A percentile compares a stretch with the other conserved stretches of the same genome.
phyloP scores from a whole-genome alignment of 2,113 vertebrate genomes.

The Hystrix brachyura region DNA sequence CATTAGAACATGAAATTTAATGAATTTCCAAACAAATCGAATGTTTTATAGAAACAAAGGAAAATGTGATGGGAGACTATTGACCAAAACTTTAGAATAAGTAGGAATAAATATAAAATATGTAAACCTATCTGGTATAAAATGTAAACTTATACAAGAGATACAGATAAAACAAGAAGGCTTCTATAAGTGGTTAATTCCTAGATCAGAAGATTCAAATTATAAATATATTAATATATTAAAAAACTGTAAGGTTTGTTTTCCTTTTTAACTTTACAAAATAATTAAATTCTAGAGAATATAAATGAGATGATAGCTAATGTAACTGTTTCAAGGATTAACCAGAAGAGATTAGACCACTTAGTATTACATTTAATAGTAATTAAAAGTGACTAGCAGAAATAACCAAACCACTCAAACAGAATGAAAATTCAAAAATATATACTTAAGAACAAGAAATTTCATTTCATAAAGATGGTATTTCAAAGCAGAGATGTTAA shows the following conservation, averaged over 20 bases:
- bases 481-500: constrained; percentile 13
- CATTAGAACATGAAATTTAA: neutral
- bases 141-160: neutral
- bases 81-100: neutral
- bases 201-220: neutral
- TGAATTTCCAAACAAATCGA: neutral
- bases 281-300: constrained; percentile 40
- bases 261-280: neutral
- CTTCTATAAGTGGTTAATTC: neutral
- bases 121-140: neutral
- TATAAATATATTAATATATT: neutral
- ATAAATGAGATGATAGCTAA: neutral
- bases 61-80: neutral
- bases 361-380: neutral
- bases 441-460: neutral
- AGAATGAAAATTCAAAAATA: neutral
- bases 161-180: neutral
- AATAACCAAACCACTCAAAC: neutral
- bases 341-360: neutral
- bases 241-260: neutral
- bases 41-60: constrained; percentile 8
- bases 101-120: neutral
- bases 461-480: neutral
- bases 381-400: constrained; percentile 28
- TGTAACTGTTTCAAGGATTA: constrained; percentile 8